Base-by-base conservation (phyloP, 2,113 vertebrate species). In the Antidorcas marsupialis region DNA sequence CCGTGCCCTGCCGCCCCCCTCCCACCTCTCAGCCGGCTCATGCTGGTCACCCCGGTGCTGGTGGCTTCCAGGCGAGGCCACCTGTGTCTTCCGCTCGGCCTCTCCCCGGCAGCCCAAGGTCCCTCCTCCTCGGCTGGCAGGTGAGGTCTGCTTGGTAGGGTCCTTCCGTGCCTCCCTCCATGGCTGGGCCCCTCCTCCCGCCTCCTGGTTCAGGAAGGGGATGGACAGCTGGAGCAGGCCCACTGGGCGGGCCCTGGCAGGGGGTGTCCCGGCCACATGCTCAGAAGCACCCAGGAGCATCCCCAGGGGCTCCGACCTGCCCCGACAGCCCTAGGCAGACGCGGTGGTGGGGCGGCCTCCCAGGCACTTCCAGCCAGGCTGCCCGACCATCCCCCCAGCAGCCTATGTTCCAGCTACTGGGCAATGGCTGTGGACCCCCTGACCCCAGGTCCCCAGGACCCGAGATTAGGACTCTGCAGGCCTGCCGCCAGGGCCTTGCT, bases 261-360 rank as follows among this genome's bases (percentile, higher is more conserved):
- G 39, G 28, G 16, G 15, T 13, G 0, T 10, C 47, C n/a, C 17
- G 13, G 36, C 62, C 62, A 30, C 14, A 3, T 0, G 0, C 14
- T 45, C 5, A 1, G 64, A 50, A 50, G 81, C 53, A 50, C 87
- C 13, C 52, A 45, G 52, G 5, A 33, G 39, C 30, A 7, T 21
- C n/a, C 11, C 45, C 2, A 13, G 19, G 33, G 53, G 5, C 82
- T 45, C 50, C 1, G 23, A 39, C 25, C 10, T 30, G 17, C 28
- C 81, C 16, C 11, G 36, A 23, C 19, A 3, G 28, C 91, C 50
- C 19, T 1, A 4, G 47, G 17, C n/a, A n/a, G 47, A 6, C 2
- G 1, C 0, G 0, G 59, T 2, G 27, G n/a, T 0, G 36, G 43
- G 79, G 47, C n/a, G 3, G 6, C 50, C 25, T 30, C 87, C 25